Evolutionary conservation across 2,888 invertebrate genomes (phyloP), one percentile per base, ranked within the genome.

Genomic region (Agrenia bidenticulata): DNA sequence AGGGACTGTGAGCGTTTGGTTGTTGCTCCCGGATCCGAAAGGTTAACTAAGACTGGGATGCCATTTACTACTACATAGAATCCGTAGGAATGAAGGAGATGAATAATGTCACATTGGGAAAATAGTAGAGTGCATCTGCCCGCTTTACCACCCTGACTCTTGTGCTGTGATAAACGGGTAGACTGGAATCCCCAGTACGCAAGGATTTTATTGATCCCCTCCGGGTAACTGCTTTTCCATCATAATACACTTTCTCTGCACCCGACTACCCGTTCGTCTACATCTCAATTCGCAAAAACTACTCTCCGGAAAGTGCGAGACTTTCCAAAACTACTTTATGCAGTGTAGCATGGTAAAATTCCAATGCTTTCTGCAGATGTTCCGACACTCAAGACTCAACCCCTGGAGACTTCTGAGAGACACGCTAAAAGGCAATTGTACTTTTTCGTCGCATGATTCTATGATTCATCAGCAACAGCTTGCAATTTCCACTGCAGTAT

Each of bases 151-250:
- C 45, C 11, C 32, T 32, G n/a, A n/a, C 32, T 32, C 32, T n/a
- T n/a, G n/a, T n/a, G n/a, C n/a, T n/a, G n/a, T 11, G 51, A 13
- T 21, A 7, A 9, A 7, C 51, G 51, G 51, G 49, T 49, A 55
- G 55, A 19, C 15, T 17, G 26, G n/a, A n/a, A 32, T 9, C 19
- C 32, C 17, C 27, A 55, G 24, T 55, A 55, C 55, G 55, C 55
- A 55, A 55, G 55, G 27, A 55, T 55, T 55, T 55, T 55, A 55
- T 55, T 55, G 55, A 55, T 55, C 55, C 55, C n/a, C 2, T 32
- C 45, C 15, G 9, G n/a, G 9, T 17, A 55, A 55, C 7, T 55
- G 17, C 32, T 32, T 55, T 55, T 17, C 55, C 26, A 24, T 32
- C 55, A 27, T 24, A 9, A 51, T 51, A 21, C 5, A 19, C 45